Evolutionary conservation across 2,888 invertebrate species (phyloP).

Genomic region (Salticus scenicus): DNA sequence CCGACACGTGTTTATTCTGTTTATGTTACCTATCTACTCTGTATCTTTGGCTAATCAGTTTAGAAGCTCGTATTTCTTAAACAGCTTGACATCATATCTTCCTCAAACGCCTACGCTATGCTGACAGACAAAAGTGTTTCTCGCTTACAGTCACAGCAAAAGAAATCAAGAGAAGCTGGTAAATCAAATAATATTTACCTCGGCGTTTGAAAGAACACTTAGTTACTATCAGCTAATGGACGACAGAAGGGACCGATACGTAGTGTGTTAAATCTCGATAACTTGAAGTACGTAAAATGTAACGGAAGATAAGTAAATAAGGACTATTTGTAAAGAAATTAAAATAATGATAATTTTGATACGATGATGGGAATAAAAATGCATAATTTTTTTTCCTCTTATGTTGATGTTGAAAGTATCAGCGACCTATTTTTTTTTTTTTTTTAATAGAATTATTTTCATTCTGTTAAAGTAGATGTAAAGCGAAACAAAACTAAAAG

Average conservation of each 20-base stretch:
- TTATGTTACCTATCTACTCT: neutral
- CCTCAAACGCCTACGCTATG: neutral
- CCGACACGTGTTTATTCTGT: neutral
- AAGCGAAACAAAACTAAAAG: no score
- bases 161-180: neutral
- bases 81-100: neutral
- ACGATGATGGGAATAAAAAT: no score
- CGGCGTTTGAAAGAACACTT: neutral
- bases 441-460: no score
- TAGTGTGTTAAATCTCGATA: constrained; percentile 1
- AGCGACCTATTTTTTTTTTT: no score
- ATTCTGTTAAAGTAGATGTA: no score
- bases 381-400: no score
- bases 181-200: constrained; percentile 7
- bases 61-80: constrained; percentile 14
- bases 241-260: neutral
- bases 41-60: constrained; percentile 15
- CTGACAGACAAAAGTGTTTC: neutral
- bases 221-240: constrained; percentile 9
- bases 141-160: neutral
- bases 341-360: no score
- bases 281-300: neutral
- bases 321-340: no score
- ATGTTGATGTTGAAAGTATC: no score
- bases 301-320: neutral